Conservation (phyloP, 2,113 vertebrate genomes). For the Etia nguti region DNA sequence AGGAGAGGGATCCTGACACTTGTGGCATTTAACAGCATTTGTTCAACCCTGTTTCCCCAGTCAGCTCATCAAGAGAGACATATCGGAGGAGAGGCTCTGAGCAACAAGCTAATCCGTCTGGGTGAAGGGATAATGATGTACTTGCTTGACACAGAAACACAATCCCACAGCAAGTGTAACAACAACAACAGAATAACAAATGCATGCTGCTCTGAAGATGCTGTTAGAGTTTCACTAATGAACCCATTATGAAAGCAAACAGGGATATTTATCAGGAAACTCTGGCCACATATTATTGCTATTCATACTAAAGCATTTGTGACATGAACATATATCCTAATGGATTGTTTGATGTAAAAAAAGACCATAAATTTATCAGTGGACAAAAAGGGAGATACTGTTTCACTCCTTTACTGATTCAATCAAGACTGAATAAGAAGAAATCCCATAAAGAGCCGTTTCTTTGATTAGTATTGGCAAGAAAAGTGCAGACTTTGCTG, state of each 20-base stretch:
- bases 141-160: conserved; percentile 43
- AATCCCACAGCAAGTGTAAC: conserved; percentile 36
- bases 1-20: conserved; percentile 4
- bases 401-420: neutral
- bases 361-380: neutral
- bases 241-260: conserved; percentile 33
- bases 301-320: neutral
- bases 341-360: neutral
- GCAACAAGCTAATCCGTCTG: conserved; percentile 54
- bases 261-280: conserved; percentile 2
- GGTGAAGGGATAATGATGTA: conserved; percentile 56
- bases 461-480: neutral
- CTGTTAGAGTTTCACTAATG: conserved; percentile 28
- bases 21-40: conserved; percentile 39
- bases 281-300: neutral
- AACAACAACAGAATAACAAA: conserved; percentile 45
- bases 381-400: neutral
- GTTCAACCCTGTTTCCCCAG: neutral
- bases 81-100: conserved; percentile 18
- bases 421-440: neutral
- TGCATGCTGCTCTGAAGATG: conserved; percentile 8
- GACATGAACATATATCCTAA: neutral
- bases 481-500: conserved; percentile 13
- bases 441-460: neutral
- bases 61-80: conserved; percentile 40